Percentiles rank a stretch among this genome's conserved stretches.
phyloP scores from a whole-genome alignment of 2,113 vertebrate genomes.

The Odocoileus virginianus region DNA sequence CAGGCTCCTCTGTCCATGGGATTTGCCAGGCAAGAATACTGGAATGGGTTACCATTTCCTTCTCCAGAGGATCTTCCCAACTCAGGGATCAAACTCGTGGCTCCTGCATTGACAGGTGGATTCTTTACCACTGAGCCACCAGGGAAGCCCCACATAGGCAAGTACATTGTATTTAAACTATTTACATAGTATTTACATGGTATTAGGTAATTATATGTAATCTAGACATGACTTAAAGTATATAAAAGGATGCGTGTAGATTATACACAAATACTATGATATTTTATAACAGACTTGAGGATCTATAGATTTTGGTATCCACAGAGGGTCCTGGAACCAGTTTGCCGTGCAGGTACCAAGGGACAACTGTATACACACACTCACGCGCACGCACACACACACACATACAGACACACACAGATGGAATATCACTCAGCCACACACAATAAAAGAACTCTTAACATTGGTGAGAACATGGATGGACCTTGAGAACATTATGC shows the following conservation, averaged over 20 bases:
- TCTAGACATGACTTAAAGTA: neutral
- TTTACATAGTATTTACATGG: neutral
- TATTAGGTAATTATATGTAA: neutral
- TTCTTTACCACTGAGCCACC: neutral
- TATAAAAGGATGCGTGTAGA: neutral
- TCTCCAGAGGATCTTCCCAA: neutral
- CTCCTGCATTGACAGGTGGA: neutral
- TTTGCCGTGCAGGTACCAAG: neutral
- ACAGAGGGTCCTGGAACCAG: neutral
- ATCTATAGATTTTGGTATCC: neutral
- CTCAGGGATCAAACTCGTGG: neutral
- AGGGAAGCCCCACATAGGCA: neutral
- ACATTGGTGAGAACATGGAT: neutral
- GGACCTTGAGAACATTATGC: neutral
- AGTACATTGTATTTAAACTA: neutral
- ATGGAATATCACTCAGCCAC: neutral
- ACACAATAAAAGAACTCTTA: neutral
- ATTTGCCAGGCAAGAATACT: neutral
- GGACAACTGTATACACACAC: neutral
- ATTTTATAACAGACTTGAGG: neutral
- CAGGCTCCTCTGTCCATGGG: neutral
- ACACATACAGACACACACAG: neutral
- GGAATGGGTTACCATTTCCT: neutral
- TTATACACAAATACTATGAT: neutral
- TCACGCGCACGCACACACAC: accelerated